Base-by-base conservation (phyloP, 2,113 vertebrate genomes). In the Periophthalmodon schlosseri region DNA sequence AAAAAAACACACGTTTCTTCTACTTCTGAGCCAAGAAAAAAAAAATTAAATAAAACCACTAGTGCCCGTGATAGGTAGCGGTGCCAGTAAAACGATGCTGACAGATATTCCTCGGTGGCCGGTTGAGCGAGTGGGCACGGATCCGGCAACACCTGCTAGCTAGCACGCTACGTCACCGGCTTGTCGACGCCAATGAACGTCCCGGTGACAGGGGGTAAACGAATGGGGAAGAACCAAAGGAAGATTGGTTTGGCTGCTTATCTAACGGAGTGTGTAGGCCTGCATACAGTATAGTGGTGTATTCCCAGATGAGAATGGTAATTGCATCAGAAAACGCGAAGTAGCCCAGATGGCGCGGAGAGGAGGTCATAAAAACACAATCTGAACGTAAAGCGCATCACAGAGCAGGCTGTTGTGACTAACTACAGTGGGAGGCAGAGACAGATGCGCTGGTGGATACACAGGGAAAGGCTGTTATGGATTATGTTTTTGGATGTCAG, bases 101-200 rank as follows among this genome's bases (percentile, higher is more conserved):
- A 93, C 92, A 93, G 88, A 85, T 86, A 88, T 82, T 92, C 92
- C 91, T 89, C 73, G 81, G 88, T 89, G 91, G 85, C 84, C 78
- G 65, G 89, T 81, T 63, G 84, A 88, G 77, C 78, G 81, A 87
- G 86, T 84, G 77, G 89, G 87, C 87, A 87, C 54, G 57, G 50
- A 70, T 87, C 91, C 87, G 58, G 46, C 76, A 87, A 84, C 91
- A 91, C 89, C 92, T 91, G 91, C 87, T 84, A 68, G 77, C 65
- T 63, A 73, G 75, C 65, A 72, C 36, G 74, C 81, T 72, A 90
- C 80, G 85, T 91, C 89, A 91, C 79, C 64, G 64, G 36, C 72
- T 84, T 90, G 89, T 91, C 90, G 82, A 77, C 72, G 58, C 60
- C 78, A 85, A 89, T 91, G 82, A 77, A 70, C 63, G 80, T 86